Conservation (phyloP, 2,797 vertebrate genomes). For the Peromyscus melanophrys region DNA sequence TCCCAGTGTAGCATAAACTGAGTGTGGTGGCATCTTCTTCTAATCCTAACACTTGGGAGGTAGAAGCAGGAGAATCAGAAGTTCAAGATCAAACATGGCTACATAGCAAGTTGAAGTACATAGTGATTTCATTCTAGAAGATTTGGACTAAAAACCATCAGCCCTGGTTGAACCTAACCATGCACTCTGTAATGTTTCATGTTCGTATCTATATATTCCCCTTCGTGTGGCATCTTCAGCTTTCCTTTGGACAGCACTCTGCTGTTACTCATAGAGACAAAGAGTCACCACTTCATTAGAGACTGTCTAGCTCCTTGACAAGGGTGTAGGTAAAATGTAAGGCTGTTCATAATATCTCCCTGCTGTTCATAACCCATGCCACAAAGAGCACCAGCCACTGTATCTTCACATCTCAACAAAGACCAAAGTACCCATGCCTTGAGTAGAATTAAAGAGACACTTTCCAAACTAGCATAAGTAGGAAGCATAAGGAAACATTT, state of each 20-base stretch:
- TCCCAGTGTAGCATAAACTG: not conserved
- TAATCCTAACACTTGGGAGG: not conserved
- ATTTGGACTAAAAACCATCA: not conserved
- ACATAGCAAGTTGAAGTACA: not conserved
- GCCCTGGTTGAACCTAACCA: not conserved
- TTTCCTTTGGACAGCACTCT: not conserved
- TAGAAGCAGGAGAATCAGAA: not conserved
- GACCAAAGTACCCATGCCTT: not conserved
- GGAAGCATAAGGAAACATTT: not conserved
- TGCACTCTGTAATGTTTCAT: not conserved
- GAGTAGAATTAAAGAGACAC: not conserved
- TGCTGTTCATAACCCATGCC: slow-evolving; percentile 17
- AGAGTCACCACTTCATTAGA: not conserved
- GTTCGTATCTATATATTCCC: not conserved
- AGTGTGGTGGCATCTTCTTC: not conserved
- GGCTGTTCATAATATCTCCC: not conserved
- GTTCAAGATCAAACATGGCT: not conserved
- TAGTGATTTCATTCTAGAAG: not conserved
- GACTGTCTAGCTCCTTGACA: not conserved
- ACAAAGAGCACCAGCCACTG: not conserved
- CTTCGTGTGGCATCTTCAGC: not conserved
- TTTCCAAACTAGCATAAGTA: not conserved
- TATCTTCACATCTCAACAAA: not conserved
- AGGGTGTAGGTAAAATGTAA: not conserved
- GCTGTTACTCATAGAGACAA: not conserved